Conservation (phyloP, 2,113 vertebrate species). For the Falcunculus frontatus region DNA sequence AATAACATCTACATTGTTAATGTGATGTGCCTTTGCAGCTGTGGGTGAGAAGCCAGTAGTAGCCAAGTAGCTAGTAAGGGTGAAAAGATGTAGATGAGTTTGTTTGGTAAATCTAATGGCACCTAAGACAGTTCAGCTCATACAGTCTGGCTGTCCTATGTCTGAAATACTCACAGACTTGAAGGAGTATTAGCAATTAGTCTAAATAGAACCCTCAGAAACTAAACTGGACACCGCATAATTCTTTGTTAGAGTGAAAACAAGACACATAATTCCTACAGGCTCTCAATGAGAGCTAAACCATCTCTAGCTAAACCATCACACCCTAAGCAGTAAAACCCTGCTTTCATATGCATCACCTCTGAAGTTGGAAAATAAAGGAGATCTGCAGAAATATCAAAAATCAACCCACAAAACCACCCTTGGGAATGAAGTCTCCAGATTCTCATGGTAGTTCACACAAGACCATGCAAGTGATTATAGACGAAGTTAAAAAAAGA, state of each 20-base stretch:
- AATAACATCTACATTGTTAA: neutral
- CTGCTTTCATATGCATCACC: neutral
- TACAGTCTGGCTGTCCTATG: neutral
- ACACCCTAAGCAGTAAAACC: neutral
- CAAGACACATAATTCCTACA: neutral
- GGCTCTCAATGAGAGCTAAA: neutral
- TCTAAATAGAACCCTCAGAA: neutral
- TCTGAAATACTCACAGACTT: neutral
- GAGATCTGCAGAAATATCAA: neutral
- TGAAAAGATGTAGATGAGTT: neutral
- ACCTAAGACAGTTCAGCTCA: neutral
- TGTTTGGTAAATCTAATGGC: neutral
- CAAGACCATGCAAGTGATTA: neutral
- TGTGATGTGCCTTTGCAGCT: neutral
- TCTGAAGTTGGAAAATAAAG: neutral
- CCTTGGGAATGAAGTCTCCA: neutral
- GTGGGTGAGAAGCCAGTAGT: neutral
- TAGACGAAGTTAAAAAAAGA: neutral
- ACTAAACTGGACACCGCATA: neutral
- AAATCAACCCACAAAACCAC: neutral
- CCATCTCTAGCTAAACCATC: neutral
- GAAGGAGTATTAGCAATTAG: neutral
- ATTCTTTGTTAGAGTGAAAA: neutral
- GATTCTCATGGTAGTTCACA: neutral
- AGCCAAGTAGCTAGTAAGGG: neutral